These are phyloP conservation scores for Stratiomys singularior DNA, from an alignment of 2,888 invertebrate genomes.

Conservation along the genomic window DNA sequence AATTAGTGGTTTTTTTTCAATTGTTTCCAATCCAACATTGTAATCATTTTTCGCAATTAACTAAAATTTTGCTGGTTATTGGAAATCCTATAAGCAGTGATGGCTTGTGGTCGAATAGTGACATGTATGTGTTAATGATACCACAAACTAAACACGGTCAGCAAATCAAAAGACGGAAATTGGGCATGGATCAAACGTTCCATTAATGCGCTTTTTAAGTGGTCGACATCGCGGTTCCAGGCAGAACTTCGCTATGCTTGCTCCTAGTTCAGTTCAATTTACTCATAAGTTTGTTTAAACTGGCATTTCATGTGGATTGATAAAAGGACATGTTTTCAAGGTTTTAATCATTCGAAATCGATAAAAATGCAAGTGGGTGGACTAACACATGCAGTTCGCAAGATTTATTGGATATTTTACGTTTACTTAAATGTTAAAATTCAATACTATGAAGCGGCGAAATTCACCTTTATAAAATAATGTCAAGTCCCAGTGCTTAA, in stretches of 20 bases:
- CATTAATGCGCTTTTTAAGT: neutral
- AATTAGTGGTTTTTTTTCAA: too few species aligned
- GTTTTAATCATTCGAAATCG: neutral
- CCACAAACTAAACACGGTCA: neutral
- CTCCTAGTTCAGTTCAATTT: too few species aligned
- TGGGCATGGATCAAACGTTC: neutral
- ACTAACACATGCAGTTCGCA: neutral
- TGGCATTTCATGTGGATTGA: neutral
- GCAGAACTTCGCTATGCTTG: too few species aligned
- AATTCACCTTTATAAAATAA: neutral
- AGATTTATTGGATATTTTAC: neutral
- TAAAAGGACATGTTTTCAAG: neutral
- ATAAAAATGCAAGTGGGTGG: neutral
- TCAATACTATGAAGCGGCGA: neutral
- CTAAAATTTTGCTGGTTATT: neutral
- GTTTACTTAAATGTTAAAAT: neutral
- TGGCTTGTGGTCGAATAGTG: too few species aligned
- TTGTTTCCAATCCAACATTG: too few species aligned
- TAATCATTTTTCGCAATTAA: too few species aligned
- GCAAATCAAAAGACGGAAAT: neutral
- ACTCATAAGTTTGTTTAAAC: neutral
- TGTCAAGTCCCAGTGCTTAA: too few species aligned
- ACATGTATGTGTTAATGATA: neutral
- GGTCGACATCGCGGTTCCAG: too few species aligned
- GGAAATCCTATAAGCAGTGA: neutral